Conservation (phyloP, 2,888 invertebrate genomes). For the Fabriciana adippe region DNA sequence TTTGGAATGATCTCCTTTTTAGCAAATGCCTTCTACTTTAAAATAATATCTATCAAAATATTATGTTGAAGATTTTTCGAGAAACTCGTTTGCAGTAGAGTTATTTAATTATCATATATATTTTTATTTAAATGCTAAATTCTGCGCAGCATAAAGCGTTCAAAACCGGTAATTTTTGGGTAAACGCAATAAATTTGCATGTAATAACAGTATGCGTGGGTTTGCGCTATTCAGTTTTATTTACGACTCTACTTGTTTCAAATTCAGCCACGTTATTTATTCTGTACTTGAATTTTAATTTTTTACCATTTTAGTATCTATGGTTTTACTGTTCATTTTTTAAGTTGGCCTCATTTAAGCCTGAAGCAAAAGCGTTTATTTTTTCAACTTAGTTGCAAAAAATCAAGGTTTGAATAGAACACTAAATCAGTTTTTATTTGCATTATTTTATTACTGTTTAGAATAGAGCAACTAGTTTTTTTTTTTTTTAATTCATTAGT, state of each 20-base stretch:
- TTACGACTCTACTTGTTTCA: slow-evolving; percentile 80
- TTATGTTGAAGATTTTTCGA: neutral
- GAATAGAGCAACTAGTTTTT: neutral
- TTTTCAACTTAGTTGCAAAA: neutral
- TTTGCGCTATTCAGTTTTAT: slow-evolving; percentile 76
- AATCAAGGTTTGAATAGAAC: neutral
- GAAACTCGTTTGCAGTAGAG: slow-evolving; percentile 7
- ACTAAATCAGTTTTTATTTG: neutral
- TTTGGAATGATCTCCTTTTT: slow-evolving; percentile 1
- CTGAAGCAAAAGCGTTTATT: slow-evolving; percentile 22
- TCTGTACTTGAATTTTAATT: slow-evolving; percentile 69
- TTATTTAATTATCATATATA: slow-evolving; percentile 18
- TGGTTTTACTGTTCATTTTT: slow-evolving; percentile 70
- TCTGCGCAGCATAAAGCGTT: slow-evolving; percentile 46
- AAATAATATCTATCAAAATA: slow-evolving; percentile 9
- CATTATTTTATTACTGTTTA: neutral
- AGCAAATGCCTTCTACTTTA: neutral
- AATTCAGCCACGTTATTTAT: slow-evolving; percentile 72
- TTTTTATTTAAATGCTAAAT: slow-evolving; percentile 13
- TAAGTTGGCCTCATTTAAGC: slow-evolving; percentile 47
- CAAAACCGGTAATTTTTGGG: slow-evolving; percentile 69
- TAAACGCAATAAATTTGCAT: slow-evolving; percentile 69
- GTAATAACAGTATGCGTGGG: slow-evolving; percentile 72
- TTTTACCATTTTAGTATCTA: slow-evolving; percentile 56
- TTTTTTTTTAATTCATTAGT: neutral